These are phyloP conservation scores for Lasioglossum morio DNA, from an alignment of 2,888 invertebrate genomes.

Conservation along the genomic window DNA sequence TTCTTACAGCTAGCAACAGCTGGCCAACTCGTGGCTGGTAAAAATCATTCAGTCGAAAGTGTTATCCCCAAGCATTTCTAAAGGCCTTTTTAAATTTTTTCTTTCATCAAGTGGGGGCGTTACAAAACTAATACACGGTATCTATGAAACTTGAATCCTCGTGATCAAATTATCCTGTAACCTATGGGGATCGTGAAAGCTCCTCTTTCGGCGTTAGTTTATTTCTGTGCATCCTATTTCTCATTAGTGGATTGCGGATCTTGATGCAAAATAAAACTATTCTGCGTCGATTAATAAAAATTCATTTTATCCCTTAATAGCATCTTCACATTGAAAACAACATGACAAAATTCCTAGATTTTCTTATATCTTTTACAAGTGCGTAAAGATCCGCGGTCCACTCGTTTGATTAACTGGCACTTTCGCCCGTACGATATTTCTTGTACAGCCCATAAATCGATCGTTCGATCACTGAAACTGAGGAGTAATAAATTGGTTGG, in stretches of 20 bases:
- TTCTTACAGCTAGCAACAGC: constrained; percentile 1
- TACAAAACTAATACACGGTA: background rate
- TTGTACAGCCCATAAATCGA: background rate
- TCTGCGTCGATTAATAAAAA: too few relatives aligned
- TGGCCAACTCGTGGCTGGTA: background rate
- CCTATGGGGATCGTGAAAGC: background rate
- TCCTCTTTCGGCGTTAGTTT: background rate
- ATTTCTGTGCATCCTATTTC: too few relatives aligned
- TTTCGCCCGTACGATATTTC: background rate
- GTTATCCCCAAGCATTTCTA: background rate
- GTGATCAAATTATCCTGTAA: background rate
- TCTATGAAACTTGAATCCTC: background rate
- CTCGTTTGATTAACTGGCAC: background rate
- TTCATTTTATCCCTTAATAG: too few relatives aligned
- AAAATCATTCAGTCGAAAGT: constrained; percentile 7
- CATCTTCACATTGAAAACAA: too few relatives aligned
- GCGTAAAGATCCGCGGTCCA: too few relatives aligned
- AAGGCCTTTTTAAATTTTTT: background rate
- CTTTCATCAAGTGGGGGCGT: background rate
- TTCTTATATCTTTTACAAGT: too few relatives aligned
- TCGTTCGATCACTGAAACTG: background rate
- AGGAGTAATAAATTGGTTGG: constrained; percentile 5
- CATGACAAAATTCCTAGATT: too few relatives aligned
- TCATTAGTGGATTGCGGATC: too few relatives aligned
- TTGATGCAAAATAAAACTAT: too few relatives aligned